Conservation (phyloP, 1,140 invertebrate genomes). For the Pseudoatta argentina region DNA sequence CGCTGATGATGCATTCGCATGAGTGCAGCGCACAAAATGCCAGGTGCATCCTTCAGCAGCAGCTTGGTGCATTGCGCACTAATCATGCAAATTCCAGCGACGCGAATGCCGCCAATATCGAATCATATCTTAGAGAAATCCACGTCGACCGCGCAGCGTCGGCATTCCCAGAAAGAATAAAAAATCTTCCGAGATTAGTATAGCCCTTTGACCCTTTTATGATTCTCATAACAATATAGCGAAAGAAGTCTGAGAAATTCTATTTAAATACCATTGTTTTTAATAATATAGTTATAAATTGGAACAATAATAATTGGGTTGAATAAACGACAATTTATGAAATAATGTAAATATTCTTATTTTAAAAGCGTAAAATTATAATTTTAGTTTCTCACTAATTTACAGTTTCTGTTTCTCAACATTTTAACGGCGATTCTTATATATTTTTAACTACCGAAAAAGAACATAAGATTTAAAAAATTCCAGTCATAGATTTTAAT, state of each 20-base stretch:
- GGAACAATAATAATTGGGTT: no score
- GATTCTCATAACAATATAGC: neutral
- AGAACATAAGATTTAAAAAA: no score
- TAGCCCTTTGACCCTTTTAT: neutral
- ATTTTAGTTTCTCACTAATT: no score
- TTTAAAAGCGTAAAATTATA: neutral
- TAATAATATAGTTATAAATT: neutral
- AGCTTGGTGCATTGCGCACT: conserved; percentile 31
- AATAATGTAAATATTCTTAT: neutral
- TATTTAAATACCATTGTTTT: neutral
- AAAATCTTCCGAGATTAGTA: neutral
- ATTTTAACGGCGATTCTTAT: no score
- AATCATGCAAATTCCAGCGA: conserved; percentile 66
- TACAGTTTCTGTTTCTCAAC: no score
- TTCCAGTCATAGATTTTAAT: no score
- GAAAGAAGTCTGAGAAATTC: neutral
- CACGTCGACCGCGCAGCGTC: neutral
- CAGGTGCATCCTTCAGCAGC: conserved; percentile 58
- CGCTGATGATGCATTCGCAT: conserved; percentile 54
- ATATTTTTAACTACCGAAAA: no score
- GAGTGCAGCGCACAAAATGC: conserved; percentile 32
- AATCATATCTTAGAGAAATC: conserved; percentile 14
- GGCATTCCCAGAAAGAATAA: conserved; percentile 20
- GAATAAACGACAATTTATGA: neutral
- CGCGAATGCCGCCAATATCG: conserved; percentile 13